A percentile compares a stretch with the other conserved stretches of the same genome.
Evolutionary conservation across 2,113 vertebrate species (phyloP).

Genomic region (Ursus arctos): DNA sequence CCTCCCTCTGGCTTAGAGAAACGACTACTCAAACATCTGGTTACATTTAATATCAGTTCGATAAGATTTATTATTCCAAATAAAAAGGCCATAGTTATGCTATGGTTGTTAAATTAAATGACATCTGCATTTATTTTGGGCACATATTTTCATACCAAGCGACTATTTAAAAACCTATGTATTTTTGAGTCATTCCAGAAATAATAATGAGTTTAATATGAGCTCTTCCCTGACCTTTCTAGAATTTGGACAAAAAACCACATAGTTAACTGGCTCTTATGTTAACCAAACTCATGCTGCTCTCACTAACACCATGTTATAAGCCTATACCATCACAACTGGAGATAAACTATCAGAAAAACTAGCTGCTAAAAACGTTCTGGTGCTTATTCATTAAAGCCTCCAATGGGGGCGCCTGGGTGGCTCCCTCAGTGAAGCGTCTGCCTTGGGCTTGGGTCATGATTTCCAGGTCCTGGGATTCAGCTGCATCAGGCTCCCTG

Average conservation of each 20-base stretch:
- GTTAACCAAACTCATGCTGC: neutral
- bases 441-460: neutral
- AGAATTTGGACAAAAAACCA: constrained; percentile 45
- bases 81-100: neutral
- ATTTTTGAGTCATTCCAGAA: constrained; percentile 47
- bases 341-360: neutral
- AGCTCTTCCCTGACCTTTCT: neutral
- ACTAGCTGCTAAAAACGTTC: neutral
- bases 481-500: neutral
- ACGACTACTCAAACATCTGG: neutral
- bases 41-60: constrained; percentile 26
- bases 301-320: neutral
- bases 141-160: neutral
- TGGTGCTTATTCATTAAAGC: neutral
- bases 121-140: constrained; percentile 18
- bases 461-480: neutral
- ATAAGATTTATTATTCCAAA: constrained; percentile 18
- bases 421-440: neutral
- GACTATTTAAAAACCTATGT: neutral
- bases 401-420: neutral
- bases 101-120: neutral
- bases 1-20: neutral
- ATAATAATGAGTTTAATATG: neutral
- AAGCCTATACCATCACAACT: neutral
- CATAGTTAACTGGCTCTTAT: neutral